phyloP scores from a whole-genome alignment of 53 echinoderm and acorn worm species.

The Crossaster papposus region DNA sequence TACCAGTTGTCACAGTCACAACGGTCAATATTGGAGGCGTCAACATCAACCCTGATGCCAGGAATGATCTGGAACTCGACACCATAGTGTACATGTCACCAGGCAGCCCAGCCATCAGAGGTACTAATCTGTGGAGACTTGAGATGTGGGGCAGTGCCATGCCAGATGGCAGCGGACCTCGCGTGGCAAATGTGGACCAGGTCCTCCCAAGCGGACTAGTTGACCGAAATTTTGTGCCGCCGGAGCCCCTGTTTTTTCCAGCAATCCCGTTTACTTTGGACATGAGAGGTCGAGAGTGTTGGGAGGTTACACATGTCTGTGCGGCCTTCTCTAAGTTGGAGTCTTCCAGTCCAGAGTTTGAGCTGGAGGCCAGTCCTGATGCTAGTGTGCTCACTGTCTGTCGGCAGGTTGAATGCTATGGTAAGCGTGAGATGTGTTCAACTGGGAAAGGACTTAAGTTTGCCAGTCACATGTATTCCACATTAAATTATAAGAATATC shows the following conservation, averaged over 20 bases:
- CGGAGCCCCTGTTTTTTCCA: constrained; percentile 44
- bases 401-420: constrained; percentile 33
- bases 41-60: constrained; percentile 25
- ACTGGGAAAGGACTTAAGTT: neutral
- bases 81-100: constrained; percentile 30
- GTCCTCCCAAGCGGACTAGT: constrained; percentile 30
- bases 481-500: neutral
- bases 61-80: constrained; percentile 43
- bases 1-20: constrained; percentile 46
- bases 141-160: constrained; percentile 58
- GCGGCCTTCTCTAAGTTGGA: constrained; percentile 55
- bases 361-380: constrained; percentile 20
- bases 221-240: constrained; percentile 46
- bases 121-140: constrained; percentile 68
- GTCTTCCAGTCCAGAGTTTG: constrained; percentile 44
- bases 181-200: constrained; percentile 23
- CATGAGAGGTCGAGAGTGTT: constrained; percentile 47
- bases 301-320: constrained; percentile 50
- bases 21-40: constrained; percentile 29
- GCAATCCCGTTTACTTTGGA: constrained; percentile 34
- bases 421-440: constrained; percentile 23
- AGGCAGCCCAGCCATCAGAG: constrained; percentile 47
- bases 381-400: constrained; percentile 32
- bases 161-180: constrained; percentile 48
- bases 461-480: neutral